Base-by-base conservation (phyloP, 2,113 vertebrate species). In the Chitala chitala region DNA sequence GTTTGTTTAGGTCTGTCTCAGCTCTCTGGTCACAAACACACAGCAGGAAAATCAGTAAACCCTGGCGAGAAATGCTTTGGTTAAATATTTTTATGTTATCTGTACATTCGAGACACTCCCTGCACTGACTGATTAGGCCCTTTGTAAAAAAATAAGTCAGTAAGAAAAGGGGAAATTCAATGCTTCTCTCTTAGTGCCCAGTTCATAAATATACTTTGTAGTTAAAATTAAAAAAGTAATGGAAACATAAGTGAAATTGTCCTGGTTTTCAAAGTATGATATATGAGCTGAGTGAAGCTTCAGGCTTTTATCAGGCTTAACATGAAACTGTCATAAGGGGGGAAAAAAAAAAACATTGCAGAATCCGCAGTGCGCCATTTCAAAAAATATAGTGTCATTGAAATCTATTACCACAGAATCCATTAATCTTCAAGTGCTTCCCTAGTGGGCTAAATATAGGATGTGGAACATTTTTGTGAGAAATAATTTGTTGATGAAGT, bases 11-110 rank as follows among this genome's bases (percentile, higher is more conserved):
- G n/a, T 9, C 46, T 48, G 46, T 48, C 9, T 51, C 12, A 51
- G 20, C n/a, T n/a, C n/a, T 8, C 12, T 51, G 48, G 48, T 1
- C 48, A 3, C 12, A 51, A 51, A 51, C 48, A 15, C 13, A 33
- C 10, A 29, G 29, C 38, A 64, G 8, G 55, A 55, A 68, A 68
- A 1, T 26, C n/a, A 64, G 38, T 22, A 53, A 48, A 44, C 24
- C 22, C 50, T 46, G 22, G 4, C 64, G 46, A 64, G 72, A 51
- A 73, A 44, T 73, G 10, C 51, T 44, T 68, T 51, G 26, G 75
- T 77, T 78, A 77, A 82, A 78, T 78, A 77, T 80, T 82, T 66
- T 59, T 36, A 48, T n/a, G n/a, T 24, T 77, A 53, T 72, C 69
- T 31, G 9, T 50, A 38, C n/a, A n/a, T n/a, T n/a, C 46, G 36